A percentile compares a stretch with the other conserved stretches of the same genome.
Conservation (phyloP, 2,888 invertebrate species). For the Teinopalpus imperialis region DNA sequence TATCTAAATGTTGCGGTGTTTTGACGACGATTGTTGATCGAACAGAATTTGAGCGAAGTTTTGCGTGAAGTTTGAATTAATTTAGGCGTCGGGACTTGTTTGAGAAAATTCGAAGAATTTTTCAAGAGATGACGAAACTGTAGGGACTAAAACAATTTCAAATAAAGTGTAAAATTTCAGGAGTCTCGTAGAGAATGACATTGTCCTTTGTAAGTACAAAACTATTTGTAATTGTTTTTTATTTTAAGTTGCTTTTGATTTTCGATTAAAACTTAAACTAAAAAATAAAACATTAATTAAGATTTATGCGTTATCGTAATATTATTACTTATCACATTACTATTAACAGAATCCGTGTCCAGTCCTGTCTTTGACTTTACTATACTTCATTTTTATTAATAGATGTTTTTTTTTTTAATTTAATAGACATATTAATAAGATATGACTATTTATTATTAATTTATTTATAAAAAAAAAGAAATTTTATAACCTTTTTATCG, state of each 20-base stretch:
- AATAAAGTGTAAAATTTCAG: conserved; percentile 49
- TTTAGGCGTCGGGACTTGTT: conserved; percentile 32
- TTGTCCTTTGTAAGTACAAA: conserved; percentile 75
- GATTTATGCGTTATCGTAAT: too few species aligned
- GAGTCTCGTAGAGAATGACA: conserved; percentile 74
- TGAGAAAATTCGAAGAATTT: conserved; percentile 33
- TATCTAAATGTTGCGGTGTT: not conserved
- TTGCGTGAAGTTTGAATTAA: conserved; percentile 34
- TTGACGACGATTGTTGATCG: conserved; percentile 28
- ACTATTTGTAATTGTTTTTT: conserved; percentile 8
- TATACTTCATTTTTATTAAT: too few species aligned
- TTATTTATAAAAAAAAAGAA: too few species aligned
- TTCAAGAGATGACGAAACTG: conserved; percentile 43
- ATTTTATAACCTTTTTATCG: too few species aligned
- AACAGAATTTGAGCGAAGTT: conserved; percentile 33
- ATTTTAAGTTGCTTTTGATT: not conserved
- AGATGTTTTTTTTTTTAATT: too few species aligned
- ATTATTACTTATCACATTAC: too few species aligned
- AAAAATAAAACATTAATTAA: too few species aligned
- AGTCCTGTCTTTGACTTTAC: too few species aligned
- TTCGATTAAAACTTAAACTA: too few species aligned
- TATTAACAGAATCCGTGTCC: too few species aligned
- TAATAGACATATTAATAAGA: too few species aligned
- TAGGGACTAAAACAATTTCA: conserved; percentile 39
- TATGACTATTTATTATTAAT: too few species aligned